Base-by-base conservation (phyloP, 2,113 vertebrate species). In the Embiotoca jacksoni region DNA sequence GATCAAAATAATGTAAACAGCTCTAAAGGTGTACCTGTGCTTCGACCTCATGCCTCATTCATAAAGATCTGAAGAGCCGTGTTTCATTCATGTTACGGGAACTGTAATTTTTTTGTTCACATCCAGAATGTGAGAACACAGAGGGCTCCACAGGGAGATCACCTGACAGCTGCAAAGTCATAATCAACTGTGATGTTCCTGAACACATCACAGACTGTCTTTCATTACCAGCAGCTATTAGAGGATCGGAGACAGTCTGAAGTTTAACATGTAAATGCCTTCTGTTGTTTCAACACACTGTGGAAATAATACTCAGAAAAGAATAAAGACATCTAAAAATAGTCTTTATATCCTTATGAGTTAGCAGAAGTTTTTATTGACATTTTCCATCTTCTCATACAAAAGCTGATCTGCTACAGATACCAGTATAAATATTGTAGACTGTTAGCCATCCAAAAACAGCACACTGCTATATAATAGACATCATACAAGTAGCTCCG, bases 141-240 rank as follows among this genome's bases (percentile, higher is more conserved):
- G 53, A 64, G 30, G 72, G 53, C 33, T 83, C 59, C 7, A 13
- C 56, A 53, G 60, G 49, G 53, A 41, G 75, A 78, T 54, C 93
- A 90, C 75, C 92, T 92, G 88, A 75, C 91, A 72, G 72, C 71
- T 87, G 85, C 80, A 74, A 54, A 84, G 61, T 80, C 82, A 87
- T 52, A 88, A 85, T 70, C 86, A 82, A 54, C 68, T 83, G 78
- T 90, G 85, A 90, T 80, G 83, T 83, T 84, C 53, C 68, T 88
- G 49, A 77, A 14, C 23, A 59, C 69, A 75, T 74, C 72, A 55
- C 63, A 52, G 60, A 10, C 35, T 6, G 56, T 73, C 83, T 86
- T 60, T 88, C 54, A 81, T 50, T 72, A 85, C 46, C 23, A 6
- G 50, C 37, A 33, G 54, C 79, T 57, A 61, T 68, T 50, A 75